These are phyloP conservation scores for Anolis sagrei DNA, from an alignment of 2,113 vertebrate species.

Conservation along the genomic window DNA sequence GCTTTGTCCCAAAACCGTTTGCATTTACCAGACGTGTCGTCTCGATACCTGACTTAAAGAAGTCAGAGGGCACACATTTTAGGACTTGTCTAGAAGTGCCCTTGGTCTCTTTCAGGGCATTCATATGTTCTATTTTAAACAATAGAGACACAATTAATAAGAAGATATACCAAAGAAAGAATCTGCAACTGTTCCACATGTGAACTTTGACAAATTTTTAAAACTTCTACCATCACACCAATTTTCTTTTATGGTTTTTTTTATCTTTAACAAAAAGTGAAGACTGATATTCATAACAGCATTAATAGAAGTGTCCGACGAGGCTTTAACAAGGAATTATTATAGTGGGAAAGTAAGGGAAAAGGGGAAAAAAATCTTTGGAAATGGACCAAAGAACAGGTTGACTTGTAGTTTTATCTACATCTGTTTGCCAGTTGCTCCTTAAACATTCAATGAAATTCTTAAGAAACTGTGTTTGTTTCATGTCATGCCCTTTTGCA, in stretches of 20 bases:
- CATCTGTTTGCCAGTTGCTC: background rate
- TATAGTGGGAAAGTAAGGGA: background rate
- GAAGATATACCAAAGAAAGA: background rate
- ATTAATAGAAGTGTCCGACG: background rate
- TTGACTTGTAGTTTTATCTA: background rate
- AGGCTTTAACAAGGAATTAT: background rate
- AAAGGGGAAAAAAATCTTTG: constrained; percentile 7
- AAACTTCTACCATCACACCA: constrained; percentile 27
- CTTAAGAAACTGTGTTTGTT: constrained; percentile 9
- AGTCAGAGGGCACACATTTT: too few relatives aligned
- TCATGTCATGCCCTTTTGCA: constrained; percentile 37
- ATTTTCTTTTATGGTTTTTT: constrained; percentile 17
- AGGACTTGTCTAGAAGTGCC: too few relatives aligned
- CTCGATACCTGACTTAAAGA: too few relatives aligned
- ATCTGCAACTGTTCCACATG: background rate
- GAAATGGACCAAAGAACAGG: background rate
- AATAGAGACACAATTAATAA: constrained; percentile 3
- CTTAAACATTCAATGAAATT: background rate
- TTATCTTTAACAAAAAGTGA: constrained; percentile 9
- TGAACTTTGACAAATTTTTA: constrained; percentile 26
- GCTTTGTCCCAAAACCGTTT: too few relatives aligned
- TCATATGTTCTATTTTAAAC: constrained; percentile 21
- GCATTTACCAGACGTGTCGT: too few relatives aligned
- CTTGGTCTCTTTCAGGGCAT: background rate
- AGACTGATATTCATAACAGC: constrained; percentile 25